Evolutionary conservation across 1,140 invertebrate species (phyloP).

Genomic region (Meteorus sp.): DNA sequence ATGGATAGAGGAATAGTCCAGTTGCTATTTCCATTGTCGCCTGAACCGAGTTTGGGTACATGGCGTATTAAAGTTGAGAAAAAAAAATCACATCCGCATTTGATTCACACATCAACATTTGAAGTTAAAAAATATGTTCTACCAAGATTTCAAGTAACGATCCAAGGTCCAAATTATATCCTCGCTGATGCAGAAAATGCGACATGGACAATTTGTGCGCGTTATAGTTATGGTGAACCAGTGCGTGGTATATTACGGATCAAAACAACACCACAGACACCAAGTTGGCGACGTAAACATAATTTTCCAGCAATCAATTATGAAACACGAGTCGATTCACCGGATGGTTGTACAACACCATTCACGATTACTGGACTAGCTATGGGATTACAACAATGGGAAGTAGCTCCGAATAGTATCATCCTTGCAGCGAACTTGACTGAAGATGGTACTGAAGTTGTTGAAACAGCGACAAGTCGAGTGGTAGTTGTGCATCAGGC

Average conservation of each 20-base stretch:
- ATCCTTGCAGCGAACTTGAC: constrained; percentile 63
- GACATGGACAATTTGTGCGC: constrained; percentile 64
- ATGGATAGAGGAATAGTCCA: constrained; percentile 61
- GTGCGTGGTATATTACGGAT: constrained; percentile 64
- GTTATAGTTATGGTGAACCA: constrained; percentile 75
- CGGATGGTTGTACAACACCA: constrained; percentile 56
- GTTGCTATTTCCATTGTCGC: constrained; percentile 60
- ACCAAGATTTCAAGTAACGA: constrained; percentile 68
- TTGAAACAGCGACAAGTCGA: constrained; percentile 64
- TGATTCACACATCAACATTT: constrained; percentile 57
- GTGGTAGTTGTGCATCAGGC: constrained; percentile 61
- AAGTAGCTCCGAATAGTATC: constrained; percentile 57
- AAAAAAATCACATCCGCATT: constrained; percentile 42
- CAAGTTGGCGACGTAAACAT: constrained; percentile 51
- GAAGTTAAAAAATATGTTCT: constrained; percentile 67
- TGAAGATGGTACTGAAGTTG: constrained; percentile 66
- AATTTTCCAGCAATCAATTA: constrained; percentile 52
- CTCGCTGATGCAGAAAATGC: constrained; percentile 60
- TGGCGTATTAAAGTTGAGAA: constrained; percentile 63
- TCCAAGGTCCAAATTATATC: constrained; percentile 64
- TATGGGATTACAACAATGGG: constrained; percentile 55
- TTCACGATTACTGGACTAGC: constrained; percentile 53
- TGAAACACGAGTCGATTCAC: constrained; percentile 45
- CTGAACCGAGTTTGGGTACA: constrained; percentile 60
- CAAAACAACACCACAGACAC: constrained; percentile 53